Evolutionary conservation across 1,140 invertebrate genomes (phyloP).

Genomic region (Sweltsa coloradensis): DNA sequence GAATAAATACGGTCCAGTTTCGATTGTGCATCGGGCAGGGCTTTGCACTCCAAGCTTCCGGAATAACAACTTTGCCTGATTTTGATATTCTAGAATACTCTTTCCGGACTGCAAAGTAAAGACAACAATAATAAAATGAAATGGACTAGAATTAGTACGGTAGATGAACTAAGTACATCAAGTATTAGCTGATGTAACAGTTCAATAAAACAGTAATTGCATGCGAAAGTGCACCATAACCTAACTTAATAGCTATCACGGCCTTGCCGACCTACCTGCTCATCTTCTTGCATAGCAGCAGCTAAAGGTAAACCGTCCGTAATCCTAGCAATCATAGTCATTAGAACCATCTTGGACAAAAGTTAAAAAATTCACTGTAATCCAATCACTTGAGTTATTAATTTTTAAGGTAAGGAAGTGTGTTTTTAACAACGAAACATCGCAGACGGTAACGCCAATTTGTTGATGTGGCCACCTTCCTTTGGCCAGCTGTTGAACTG

Average conservation of each 20-base stretch:
- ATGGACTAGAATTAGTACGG: background rate
- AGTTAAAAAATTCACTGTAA: constrained; percentile 2
- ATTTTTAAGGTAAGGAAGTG: too few species aligned
- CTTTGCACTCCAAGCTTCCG: constrained; percentile 80
- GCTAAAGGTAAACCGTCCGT: constrained; percentile 90
- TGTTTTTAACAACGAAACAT: too few species aligned
- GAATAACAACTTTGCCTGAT: constrained; percentile 99
- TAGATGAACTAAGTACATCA: background rate
- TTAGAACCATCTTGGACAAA: constrained; percentile 70
- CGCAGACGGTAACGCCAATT: too few species aligned
- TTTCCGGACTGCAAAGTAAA: constrained; percentile 63
- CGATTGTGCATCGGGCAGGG: constrained; percentile 84
- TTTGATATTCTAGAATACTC: constrained; percentile 93
- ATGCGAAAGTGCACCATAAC: too few species aligned
- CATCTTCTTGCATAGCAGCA: constrained; percentile 95
- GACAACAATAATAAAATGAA: constrained; percentile 8
- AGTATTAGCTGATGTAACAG: background rate
- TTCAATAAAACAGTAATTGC: background rate
- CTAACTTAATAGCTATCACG: background rate
- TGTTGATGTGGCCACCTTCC: too few species aligned
- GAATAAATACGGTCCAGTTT: constrained; percentile 93
- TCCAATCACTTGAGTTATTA: too few species aligned
- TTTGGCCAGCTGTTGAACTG: too few species aligned
- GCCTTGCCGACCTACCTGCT: constrained; percentile 57
- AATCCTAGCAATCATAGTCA: constrained; percentile 94